Base-by-base conservation (phyloP, 2,888 invertebrate genomes). In the Phengaris alcon region DNA sequence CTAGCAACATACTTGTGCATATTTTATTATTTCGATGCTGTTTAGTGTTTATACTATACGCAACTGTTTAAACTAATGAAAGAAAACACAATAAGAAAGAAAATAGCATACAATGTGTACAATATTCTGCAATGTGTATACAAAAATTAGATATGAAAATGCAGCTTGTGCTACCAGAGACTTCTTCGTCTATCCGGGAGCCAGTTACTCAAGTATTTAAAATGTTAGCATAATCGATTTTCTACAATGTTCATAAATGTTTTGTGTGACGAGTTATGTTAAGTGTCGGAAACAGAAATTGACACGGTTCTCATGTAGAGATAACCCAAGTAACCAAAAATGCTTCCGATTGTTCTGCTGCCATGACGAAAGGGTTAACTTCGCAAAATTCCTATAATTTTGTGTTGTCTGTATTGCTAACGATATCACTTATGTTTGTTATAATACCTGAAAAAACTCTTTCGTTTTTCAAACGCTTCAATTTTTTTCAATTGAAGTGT, bases 291-390 rank as follows among this genome's bases (percentile, higher is more conserved):
- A 83, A 83, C 82, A 77, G 80, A 81, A 81, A 79, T 81, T 87
- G 90, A 88, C 91, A 90, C 85, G 82, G 85, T 90, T 90, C 90
- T 86, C 90, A 91, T 84, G 90, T 83, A 76, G 82, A 48, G 35
- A 82, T 82, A 78, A 82, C 81, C 81, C 78, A 79, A 81, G 79
- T 82, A 79, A 81, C 81, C 80, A 83, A 87, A 88, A 88, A 89
- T 88, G 87, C 85, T 88, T 89, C 86, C 87, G 90, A 90, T 88
- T 89, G 87, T 84, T 85, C 87, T 87, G 88, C 83, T 82, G 83
- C 88, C 89, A 88, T 88, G 85, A 83, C 91, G 85, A 91, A 92
- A 90, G 85, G 87, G 88, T 92, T 92, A 89, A 87, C 85, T 89
- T 89, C 86, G 90, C 90, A 84, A 90, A 93, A 92, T 89, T 89